Evolutionary conservation across 2,113 vertebrate genomes (phyloP).

Genomic region (Stigmatopora nigra): DNA sequence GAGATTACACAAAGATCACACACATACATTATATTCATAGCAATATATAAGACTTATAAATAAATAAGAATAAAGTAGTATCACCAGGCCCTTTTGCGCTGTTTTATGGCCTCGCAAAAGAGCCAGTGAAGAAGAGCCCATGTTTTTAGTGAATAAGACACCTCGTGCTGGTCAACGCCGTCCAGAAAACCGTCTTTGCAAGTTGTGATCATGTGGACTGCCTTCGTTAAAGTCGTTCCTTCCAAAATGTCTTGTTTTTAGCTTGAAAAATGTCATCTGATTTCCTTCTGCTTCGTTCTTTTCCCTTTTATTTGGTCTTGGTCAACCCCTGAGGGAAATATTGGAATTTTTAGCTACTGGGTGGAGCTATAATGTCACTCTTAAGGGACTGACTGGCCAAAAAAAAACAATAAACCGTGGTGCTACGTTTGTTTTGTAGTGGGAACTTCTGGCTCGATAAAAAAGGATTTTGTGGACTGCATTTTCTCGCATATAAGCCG

Average conservation of each 20-base stretch:
- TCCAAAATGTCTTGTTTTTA: too few species aligned
- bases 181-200: constrained; percentile 32
- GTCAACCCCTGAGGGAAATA: constrained; percentile 5
- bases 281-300: not conserved
- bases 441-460: not conserved
- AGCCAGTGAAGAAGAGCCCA: constrained; percentile 44
- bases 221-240: not conserved
- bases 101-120: constrained; percentile 40
- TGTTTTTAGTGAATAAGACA: constrained; percentile 53
- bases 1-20: constrained; percentile 57
- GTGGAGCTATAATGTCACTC: not conserved
- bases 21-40: constrained; percentile 50
- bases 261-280: not conserved
- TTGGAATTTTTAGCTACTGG: not conserved
- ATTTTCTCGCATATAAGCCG: too few species aligned
- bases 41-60: constrained; percentile 49
- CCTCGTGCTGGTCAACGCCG: constrained; percentile 52
- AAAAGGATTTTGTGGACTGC: not conserved
- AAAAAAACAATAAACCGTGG: not conserved
- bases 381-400: not conserved
- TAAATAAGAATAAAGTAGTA: constrained; percentile 36
- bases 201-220: constrained; percentile 60
- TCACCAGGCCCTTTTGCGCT: constrained; percentile 59
- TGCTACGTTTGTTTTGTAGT: not conserved
- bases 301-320: not conserved